phyloP scores from a whole-genome alignment of 2,888 invertebrate species.

The Polylopha cassiicola region DNA sequence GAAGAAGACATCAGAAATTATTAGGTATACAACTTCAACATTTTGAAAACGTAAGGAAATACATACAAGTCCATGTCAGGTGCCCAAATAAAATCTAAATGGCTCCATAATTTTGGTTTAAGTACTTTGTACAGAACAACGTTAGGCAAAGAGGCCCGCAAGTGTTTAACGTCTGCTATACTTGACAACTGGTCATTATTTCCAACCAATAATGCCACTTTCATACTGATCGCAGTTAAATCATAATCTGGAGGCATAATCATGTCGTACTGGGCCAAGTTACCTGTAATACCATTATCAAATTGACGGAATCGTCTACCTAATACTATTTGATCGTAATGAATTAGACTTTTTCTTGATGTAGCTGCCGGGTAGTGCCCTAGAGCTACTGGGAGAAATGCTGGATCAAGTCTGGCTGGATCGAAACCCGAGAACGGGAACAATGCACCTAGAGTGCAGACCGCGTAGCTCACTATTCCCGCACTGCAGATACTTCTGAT shows the following conservation, averaged over 20 bases:
- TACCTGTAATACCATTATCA: slow-evolving; percentile 29
- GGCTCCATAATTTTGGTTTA: slow-evolving; percentile 33
- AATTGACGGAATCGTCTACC: slow-evolving; percentile 28
- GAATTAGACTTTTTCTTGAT: slow-evolving; percentile 33
- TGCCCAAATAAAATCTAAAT: slow-evolving; percentile 39
- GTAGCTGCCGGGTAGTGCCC: slow-evolving; percentile 36
- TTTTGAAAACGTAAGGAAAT: slow-evolving; percentile 33
- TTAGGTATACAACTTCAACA: slow-evolving; percentile 24
- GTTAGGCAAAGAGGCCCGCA: slow-evolving; percentile 34
- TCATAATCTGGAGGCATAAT: slow-evolving; percentile 32
- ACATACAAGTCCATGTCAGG: slow-evolving; percentile 36
- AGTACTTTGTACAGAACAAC: slow-evolving; percentile 33
- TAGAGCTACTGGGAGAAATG: slow-evolving; percentile 37
- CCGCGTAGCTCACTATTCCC: slow-evolving; percentile 23
- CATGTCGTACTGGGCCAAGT: slow-evolving; percentile 29
- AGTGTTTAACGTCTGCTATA: slow-evolving; percentile 30
- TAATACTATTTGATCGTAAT: slow-evolving; percentile 30
- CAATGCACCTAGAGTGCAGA: slow-evolving; percentile 50
- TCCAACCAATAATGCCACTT: slow-evolving; percentile 57
- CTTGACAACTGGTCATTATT: slow-evolving; percentile 70
- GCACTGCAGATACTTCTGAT: slow-evolving; percentile 25
- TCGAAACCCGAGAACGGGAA: slow-evolving; percentile 67
- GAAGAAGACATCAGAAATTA: too few species aligned
- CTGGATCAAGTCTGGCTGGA: slow-evolving; percentile 67
- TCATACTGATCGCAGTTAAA: slow-evolving; percentile 35